These are phyloP conservation scores for Oryzaephilus surinamensis DNA, from an alignment of 1,140 invertebrate species.

Conservation along the genomic window DNA sequence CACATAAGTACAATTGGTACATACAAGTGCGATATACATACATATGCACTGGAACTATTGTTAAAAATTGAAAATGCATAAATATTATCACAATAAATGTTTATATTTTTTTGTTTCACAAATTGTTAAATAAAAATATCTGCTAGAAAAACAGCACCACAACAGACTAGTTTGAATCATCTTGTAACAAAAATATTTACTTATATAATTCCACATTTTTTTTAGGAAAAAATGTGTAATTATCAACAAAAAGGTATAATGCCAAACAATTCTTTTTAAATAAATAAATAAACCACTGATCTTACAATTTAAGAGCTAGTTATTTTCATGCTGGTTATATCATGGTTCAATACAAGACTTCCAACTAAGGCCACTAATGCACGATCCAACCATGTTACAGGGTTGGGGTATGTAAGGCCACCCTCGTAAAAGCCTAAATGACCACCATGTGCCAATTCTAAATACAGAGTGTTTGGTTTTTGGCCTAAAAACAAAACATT, in stretches of 20 bases:
- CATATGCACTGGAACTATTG: too few relatives aligned
- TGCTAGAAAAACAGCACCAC: too few relatives aligned
- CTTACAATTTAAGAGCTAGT: too few relatives aligned
- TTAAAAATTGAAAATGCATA: too few relatives aligned
- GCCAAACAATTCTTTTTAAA: background rate
- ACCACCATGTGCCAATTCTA: conserved; percentile 79
- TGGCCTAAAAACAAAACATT: conserved; percentile 44
- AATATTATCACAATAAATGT: too few relatives aligned
- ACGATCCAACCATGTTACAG: conserved; percentile 83
- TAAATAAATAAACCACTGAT: background rate
- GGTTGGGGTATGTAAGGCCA: conserved; percentile 69
- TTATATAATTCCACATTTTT: background rate
- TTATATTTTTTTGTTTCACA: too few relatives aligned
- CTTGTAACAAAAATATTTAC: background rate
- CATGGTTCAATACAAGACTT: conserved; percentile 50
- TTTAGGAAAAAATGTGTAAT: background rate
- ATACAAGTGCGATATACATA: too few relatives aligned
- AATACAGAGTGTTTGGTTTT: conserved; percentile 57
- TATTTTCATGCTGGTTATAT: conserved; percentile 34
- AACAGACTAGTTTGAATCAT: too few relatives aligned
- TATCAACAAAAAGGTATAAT: background rate
- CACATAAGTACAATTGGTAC: too few relatives aligned
- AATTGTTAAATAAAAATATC: too few relatives aligned
- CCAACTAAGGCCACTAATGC: conserved; percentile 64
- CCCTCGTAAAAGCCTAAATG: conserved; percentile 90